These are phyloP conservation scores for Acrocera orbiculus DNA, from an alignment of 2,888 invertebrate genomes.

Conservation along the genomic window DNA sequence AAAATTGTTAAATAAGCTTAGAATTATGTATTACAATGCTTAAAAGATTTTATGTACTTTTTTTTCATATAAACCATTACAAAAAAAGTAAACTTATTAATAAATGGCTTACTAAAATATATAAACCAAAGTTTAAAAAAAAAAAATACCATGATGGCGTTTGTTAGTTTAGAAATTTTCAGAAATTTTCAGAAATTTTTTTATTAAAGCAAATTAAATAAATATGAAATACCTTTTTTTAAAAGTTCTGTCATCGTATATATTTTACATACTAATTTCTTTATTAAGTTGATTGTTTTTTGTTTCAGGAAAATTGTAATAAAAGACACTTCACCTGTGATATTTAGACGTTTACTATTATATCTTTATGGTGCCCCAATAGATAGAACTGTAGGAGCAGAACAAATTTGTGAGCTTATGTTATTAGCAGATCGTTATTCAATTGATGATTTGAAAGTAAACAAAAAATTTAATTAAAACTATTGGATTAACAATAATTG, in stretches of 20 bases:
- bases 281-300: no score
- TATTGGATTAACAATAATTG: neutral
- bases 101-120: no score
- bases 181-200: neutral
- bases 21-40: no score
- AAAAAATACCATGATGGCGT: no score
- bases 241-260: no score
- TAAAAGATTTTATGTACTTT: no score
- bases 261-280: no score
- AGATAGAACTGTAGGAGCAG: slow-evolving; percentile 32
- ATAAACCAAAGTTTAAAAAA: no score
- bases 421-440: slow-evolving; percentile 44
- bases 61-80: no score
- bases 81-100: no score
- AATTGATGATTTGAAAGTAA: slow-evolving; percentile 40
- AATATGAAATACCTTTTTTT: no score
- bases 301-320: slow-evolving; percentile 43
- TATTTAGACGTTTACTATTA: slow-evolving; percentile 42
- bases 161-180: neutral
- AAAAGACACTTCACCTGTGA: slow-evolving; percentile 43
- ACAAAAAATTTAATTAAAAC: neutral
- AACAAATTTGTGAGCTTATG: slow-evolving; percentile 45
- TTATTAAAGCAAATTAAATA: neutral
- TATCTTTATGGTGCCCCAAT: slow-evolving; percentile 46
- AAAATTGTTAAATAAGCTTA: no score